Evolutionary conservation across 2,888 invertebrate genomes (phyloP), one percentile per base, ranked within the genome.

Genomic region (Drosophila hawaiiensis): DNA sequence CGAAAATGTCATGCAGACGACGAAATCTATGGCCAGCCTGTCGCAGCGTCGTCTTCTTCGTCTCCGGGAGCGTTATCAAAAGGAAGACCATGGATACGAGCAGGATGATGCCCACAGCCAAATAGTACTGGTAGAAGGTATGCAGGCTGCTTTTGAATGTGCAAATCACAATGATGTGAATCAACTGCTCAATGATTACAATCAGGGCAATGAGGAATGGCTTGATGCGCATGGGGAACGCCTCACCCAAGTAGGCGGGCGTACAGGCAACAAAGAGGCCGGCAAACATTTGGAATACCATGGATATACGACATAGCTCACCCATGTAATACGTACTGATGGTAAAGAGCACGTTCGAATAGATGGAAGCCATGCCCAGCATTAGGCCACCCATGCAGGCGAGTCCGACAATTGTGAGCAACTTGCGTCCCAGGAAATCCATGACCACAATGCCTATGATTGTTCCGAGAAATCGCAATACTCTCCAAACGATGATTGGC

Each of bases 191-290:
- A 4, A 86, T 25, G 56, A 81, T 68, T 7, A 92, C 78, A 33
- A 85, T 73, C 10, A 83, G 4, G 2, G 77, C 83, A 16, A 92
- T 83, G 2, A 84, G 77, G 43, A 69, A 87, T 0, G 92, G 83
- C 43, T 92, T 92, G 0, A 84, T 68, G 0, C 80, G 76, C 56
- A 91, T 31, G 0, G 92, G 90, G 10, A 91, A 92, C 0, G 91
- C 92, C 66, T 92, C 92, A 0, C 91, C 86, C 76, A 92, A 50
- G 53, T 89, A 92, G 5, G 76, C 68, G 2, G 92, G 83, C 3
- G 89, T 84, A 31, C 79, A 78, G n/a, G 92, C 84, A 1, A 85
- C 78, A 25, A 76, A 90, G 6, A 91, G 53, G 5, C 92, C 92
- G 0, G 83, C 80, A 49, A 91, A 86, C 25, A 86, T 68, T 67